Evolutionary conservation across 2,113 vertebrate genomes (phyloP).

Genomic region (Fregetta grallaria): DNA sequence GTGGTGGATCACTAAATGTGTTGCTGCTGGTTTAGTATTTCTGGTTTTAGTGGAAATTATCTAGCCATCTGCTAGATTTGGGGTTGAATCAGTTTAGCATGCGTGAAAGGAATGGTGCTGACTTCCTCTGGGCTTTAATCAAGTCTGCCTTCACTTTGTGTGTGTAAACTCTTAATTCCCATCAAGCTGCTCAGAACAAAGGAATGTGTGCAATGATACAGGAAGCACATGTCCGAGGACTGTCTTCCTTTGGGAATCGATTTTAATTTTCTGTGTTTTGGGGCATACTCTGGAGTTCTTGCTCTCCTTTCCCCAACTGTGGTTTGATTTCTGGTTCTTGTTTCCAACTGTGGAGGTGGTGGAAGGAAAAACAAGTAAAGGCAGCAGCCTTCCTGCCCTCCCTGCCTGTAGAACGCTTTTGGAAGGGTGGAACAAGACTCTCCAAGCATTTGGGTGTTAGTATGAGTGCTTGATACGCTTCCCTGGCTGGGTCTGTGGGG

Average conservation of each 20-base stretch:
- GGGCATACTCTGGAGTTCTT: neutral
- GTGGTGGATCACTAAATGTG: neutral
- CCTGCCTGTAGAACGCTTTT: neutral
- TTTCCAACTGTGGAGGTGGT: neutral
- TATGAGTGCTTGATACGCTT: neutral
- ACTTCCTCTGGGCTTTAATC: neutral
- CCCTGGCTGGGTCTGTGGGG: neutral
- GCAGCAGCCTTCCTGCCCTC: neutral
- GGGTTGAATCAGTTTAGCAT: neutral
- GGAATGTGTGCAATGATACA: neutral
- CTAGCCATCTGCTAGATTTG: neutral
- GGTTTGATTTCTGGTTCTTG: neutral
- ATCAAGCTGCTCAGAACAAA: neutral
- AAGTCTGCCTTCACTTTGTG: neutral
- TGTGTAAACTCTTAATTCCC: neutral
- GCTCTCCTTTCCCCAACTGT: neutral
- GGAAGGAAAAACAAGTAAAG: neutral
- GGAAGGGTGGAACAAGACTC: neutral
- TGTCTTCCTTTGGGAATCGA: neutral
- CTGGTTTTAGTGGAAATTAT: neutral
- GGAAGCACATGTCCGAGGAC: neutral
- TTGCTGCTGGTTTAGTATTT: neutral
- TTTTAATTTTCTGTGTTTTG: neutral
- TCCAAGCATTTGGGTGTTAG: neutral
- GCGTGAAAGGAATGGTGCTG: neutral